phyloP scores from a whole-genome alignment of 2,888 invertebrate genomes.

The Rhogogaster chlorosoma region DNA sequence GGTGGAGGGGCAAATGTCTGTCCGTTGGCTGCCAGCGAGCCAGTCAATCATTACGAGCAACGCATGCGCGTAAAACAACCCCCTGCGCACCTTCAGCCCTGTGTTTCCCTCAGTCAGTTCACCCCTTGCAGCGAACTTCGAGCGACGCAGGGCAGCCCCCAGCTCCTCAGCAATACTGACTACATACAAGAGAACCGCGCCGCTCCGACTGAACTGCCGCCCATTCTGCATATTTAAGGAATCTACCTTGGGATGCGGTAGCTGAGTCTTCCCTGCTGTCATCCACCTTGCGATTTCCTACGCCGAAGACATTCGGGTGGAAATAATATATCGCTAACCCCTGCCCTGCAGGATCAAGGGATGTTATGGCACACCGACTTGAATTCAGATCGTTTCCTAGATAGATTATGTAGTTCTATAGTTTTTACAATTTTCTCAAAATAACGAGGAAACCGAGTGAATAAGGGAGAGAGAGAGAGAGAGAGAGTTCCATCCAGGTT shows the following conservation, averaged over 20 bases:
- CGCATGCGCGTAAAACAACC: conserved; percentile 71
- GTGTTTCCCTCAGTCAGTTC: conserved; percentile 70
- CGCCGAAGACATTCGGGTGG: conserved; percentile 13
- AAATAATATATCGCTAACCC: neutral
- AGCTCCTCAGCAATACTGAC: conserved; percentile 4
- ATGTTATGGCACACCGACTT: neutral
- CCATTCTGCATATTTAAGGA: conserved; percentile 78
- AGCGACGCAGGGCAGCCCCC: conserved; percentile 64
- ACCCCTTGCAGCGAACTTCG: conserved; percentile 74
- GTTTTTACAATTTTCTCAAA: neutral
- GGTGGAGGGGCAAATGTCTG: conserved; percentile 75
- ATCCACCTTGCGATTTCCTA: conserved; percentile 8
- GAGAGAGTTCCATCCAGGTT: neutral
- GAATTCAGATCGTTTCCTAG: neutral
- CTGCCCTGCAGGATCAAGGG: neutral
- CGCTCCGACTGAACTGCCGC: conserved; percentile 72
- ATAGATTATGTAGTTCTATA: neutral
- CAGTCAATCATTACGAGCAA: conserved; percentile 78
- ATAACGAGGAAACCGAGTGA: neutral
- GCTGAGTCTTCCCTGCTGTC: conserved; percentile 63
- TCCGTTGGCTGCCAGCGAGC: conserved; percentile 78
- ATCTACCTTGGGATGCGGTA: conserved; percentile 75
- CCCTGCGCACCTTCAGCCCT: conserved; percentile 61
- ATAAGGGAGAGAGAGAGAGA: neutral
- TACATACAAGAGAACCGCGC: neutral